Percentiles rank a stretch among this genome's conserved stretches.
phyloP scores from a whole-genome alignment of 1,140 invertebrate species.

The Hermetia illucens region DNA sequence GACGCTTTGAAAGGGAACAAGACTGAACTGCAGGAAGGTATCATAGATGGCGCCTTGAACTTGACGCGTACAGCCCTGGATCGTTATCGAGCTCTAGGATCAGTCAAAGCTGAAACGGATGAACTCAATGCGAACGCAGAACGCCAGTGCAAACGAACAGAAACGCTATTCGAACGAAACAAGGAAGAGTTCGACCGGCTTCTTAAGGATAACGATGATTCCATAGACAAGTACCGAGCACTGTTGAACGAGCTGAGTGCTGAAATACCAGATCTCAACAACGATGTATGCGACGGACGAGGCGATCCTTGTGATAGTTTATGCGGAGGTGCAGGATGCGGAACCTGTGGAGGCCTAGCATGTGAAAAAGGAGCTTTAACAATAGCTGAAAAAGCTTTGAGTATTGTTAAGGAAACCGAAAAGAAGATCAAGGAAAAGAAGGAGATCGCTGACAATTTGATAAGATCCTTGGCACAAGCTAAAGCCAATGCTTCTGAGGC shows the following conservation, averaged over 20 bases:
- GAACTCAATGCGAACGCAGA: conserved; percentile 62
- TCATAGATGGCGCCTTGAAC: conserved; percentile 87
- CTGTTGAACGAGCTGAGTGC: conserved; percentile 51
- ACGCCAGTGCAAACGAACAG: conserved; percentile 65
- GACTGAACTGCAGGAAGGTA: conserved; percentile 82
- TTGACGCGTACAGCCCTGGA: conserved; percentile 68
- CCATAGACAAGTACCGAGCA: conserved; percentile 45
- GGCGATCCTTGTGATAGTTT: conserved; percentile 76
- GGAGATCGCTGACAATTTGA: conserved; percentile 49
- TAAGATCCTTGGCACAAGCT: conserved; percentile 36
- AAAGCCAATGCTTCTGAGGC: conserved; percentile 39
- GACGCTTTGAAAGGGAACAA: conserved; percentile 68
- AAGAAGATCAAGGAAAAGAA: conserved; percentile 66
- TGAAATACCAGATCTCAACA: conserved; percentile 72
- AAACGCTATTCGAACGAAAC: conserved; percentile 58
- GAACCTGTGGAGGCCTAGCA: conserved; percentile 75
- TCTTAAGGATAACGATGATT: conserved; percentile 51
- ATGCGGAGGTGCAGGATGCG: conserved; percentile 91
- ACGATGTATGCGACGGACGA: conserved; percentile 74
- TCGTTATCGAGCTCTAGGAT: conserved; percentile 30
- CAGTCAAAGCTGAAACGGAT: conserved; percentile 50
- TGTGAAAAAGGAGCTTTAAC: conserved; percentile 80
- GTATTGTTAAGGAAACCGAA: conserved; percentile 72
- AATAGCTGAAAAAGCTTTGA: conserved; percentile 70
- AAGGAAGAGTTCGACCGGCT: conserved; percentile 52